Base-by-base conservation (phyloP, 64 coral and sea anemone genomes). In the Actinia tenebrosa region DNA sequence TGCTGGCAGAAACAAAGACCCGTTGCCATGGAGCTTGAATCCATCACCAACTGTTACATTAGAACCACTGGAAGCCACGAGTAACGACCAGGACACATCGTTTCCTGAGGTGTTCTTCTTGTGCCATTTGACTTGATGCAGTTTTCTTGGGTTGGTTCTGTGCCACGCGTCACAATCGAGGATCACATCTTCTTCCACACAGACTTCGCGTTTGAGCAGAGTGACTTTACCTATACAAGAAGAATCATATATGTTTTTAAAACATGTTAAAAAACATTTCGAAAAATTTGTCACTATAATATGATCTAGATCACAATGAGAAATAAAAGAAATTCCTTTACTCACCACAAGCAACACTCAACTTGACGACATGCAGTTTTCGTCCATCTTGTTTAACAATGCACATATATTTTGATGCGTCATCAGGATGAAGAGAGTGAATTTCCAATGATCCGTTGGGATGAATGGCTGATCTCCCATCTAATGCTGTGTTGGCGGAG, bases 301-400 rank as follows among this genome's bases (percentile, higher is more conserved):
- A 0, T 37, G 30, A 37, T 37, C 30, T 37, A 37, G 30, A 37
- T 37, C 30, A 37, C 30, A 37, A 37, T 37, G 30, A 37, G 30
- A 37, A 37, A 1, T 0, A 1, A 37, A 37, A 37, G 1, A 37
- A 37, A 37, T 37, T 37, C 30, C 18, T 69, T 69, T n/a, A 69
- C 64, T 69, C 6, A 69, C 64, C 64, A 60, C 82, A 84, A 43
- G 53, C n/a, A 53, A 84, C 82, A 22, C 25, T 84, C 16, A 84
- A 52, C 22, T 84, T 56, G 52, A 84, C 47, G 11, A 84, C 22
- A 8, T 61, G 50, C 13, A 56, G n/a, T 17, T 55, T 27, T 56
- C 50, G 13, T 58, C 52, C 50, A 25, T 4, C 53, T 52, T 84
- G 30, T 16, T 27, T 54, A 8, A 84, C 82, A 7, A 54, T 61